phyloP scores from a whole-genome alignment of 2,797 vertebrate species.

The Mycteria americana region DNA sequence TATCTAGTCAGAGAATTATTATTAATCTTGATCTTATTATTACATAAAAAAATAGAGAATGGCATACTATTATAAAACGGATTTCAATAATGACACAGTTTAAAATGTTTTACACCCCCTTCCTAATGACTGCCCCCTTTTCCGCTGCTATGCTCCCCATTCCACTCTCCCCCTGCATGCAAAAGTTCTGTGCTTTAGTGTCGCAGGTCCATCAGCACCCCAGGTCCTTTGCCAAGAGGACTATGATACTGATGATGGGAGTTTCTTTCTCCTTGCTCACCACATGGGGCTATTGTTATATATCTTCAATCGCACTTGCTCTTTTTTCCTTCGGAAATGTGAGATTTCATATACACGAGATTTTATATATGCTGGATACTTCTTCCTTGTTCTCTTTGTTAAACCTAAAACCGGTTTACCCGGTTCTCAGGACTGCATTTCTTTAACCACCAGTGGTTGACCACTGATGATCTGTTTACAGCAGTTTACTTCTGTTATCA shows the following conservation, averaged over 20 bases:
- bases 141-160: neutral
- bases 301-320: neutral
- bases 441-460: neutral
- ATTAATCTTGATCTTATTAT: neutral
- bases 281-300: neutral
- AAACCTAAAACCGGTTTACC: neutral
- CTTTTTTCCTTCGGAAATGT: neutral
- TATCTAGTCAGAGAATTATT: neutral
- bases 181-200: neutral
- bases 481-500: neutral
- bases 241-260: neutral
- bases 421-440: neutral
- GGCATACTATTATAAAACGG: neutral
- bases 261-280: neutral
- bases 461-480: neutral
- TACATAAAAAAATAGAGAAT: neutral
- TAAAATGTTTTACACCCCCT: neutral
- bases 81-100: neutral
- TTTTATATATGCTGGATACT: neutral
- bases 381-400: neutral
- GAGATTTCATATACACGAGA: neutral
- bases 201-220: neutral
- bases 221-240: neutral
- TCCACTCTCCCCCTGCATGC: neutral
- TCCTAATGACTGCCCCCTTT: neutral